phyloP scores from a whole-genome alignment of 2,797 vertebrate species.

The Eutrigla gurnardus region DNA sequence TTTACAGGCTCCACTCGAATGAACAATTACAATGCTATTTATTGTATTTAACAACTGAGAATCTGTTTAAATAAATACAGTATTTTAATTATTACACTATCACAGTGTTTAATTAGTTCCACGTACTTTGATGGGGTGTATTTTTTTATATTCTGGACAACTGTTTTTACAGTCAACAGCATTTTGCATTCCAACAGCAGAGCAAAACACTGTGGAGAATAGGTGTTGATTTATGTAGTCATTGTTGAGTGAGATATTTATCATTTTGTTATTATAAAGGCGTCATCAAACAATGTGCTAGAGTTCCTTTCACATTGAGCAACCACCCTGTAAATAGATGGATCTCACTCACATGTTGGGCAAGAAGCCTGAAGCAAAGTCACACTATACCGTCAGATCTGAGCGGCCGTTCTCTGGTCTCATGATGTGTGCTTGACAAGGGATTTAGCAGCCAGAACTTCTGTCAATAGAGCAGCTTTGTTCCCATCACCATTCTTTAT shows the following conservation, averaged over 20 bases:
- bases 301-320: neutral
- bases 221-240: neutral
- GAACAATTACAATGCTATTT: no score
- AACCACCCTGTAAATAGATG: neutral
- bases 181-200: neutral
- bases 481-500: slow-evolving; percentile 22
- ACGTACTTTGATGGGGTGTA: neutral
- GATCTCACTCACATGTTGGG: slow-evolving; percentile 7
- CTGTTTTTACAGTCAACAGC: neutral
- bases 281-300: neutral
- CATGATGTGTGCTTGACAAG: slow-evolving; percentile 41
- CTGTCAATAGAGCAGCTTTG: slow-evolving; percentile 44
- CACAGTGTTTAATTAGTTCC: neutral
- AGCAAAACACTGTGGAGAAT: neutral
- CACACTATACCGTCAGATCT: slow-evolving; percentile 25
- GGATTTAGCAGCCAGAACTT: slow-evolving; percentile 47
- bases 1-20: neutral
- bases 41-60: neutral
- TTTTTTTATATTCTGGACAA: neutral
- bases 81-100: neutral
- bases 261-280: neutral
- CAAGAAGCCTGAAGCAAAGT: slow-evolving; percentile 15
- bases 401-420: slow-evolving; percentile 16
- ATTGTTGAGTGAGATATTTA: neutral
- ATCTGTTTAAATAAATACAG: neutral